A percentile compares a stretch with the other conserved stretches of the same genome.
Conservation (phyloP, 2,113 vertebrate genomes). For the Onychostruthus taczanowskii region DNA sequence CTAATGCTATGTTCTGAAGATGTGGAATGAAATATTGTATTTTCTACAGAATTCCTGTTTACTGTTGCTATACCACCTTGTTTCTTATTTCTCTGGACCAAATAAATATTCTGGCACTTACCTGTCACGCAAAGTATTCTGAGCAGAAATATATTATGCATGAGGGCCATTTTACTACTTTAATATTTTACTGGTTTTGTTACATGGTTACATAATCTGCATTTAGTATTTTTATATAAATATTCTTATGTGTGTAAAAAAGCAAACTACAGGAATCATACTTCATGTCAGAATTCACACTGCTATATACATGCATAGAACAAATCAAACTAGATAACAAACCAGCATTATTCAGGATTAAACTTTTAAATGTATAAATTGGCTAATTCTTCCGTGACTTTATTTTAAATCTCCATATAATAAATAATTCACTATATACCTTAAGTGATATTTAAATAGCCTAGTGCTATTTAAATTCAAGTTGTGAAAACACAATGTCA, state of each 20-base stretch:
- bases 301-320: not conserved
- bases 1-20: not conserved
- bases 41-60: not conserved
- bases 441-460: not conserved
- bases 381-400: not conserved
- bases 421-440: not conserved
- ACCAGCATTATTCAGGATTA: not conserved
- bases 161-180: not conserved
- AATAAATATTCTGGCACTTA: not conserved
- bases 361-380: not conserved
- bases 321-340: not conserved
- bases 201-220: not conserved
- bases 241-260: not conserved
- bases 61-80: not conserved
- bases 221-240: not conserved
- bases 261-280: not conserved
- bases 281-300: not conserved
- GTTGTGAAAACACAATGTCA: not conserved
- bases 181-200: not conserved
- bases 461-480: not conserved
- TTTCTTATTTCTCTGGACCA: not conserved
- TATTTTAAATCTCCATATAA: not conserved
- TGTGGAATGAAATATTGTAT: not conserved
- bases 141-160: not conserved
- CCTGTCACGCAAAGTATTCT: not conserved